A percentile compares a stretch with the other conserved stretches of the same genome.
These are phyloP conservation scores for Drosophila sproati DNA, from an alignment of 1,140 invertebrate genomes.

Conservation along the genomic window DNA sequence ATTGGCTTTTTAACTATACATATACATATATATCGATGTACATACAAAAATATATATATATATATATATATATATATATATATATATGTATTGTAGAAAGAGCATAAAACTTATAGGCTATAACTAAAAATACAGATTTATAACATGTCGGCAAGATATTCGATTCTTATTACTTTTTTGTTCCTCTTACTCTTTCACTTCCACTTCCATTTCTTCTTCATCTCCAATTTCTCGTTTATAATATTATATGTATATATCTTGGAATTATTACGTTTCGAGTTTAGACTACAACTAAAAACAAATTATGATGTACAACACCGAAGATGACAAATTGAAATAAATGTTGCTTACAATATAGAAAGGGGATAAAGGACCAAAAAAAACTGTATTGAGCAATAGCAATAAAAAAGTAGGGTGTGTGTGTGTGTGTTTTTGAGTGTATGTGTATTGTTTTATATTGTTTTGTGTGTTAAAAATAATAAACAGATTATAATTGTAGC, in stretches of 20 bases:
- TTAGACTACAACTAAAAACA: conserved; percentile 75
- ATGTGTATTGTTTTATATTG: background rate
- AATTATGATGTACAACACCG: conserved; percentile 81
- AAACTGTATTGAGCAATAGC: conserved; percentile 16
- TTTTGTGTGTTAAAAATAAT: conserved; percentile 53
- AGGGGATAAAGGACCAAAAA: background rate
- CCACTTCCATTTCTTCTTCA: background rate
- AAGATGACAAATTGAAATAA: conserved; percentile 49
- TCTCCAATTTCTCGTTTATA: conserved; percentile 32
- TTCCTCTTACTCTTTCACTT: conserved; percentile 2
- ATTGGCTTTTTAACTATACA: conserved; percentile 68
- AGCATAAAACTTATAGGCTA: conserved; percentile 75
- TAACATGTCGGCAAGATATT: conserved; percentile 82
- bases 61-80: conserved; percentile 47
- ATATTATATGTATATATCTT: conserved; percentile 59
- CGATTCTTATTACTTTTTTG: conserved; percentile 58
- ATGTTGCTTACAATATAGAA: conserved; percentile 19
- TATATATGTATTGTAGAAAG: conserved; percentile 57
- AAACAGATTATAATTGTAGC: conserved; percentile 72
- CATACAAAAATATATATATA: conserved; percentile 29
- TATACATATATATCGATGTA: conserved; percentile 2
- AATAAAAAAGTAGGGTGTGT: conserved; percentile 8
- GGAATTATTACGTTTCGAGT: conserved; percentile 52
- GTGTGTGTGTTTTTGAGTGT: conserved; percentile 1
- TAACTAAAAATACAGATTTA: conserved; percentile 75